Conservation (phyloP, 2,797 vertebrate species). For the Sphaeramia orbicularis region DNA sequence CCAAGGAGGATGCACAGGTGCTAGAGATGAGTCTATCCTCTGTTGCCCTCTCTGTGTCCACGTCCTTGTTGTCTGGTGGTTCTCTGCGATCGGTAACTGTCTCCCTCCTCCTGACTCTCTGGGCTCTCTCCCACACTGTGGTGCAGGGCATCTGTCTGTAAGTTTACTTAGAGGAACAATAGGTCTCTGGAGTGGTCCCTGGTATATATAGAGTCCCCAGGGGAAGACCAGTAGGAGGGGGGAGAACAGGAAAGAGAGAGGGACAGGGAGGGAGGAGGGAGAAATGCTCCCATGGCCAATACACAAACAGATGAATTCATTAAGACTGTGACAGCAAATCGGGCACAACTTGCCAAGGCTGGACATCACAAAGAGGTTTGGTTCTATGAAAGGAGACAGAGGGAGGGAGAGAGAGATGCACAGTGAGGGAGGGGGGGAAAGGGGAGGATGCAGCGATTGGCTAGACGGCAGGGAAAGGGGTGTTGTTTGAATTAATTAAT, state of each 20-base stretch:
- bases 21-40: slow-evolving; percentile 38
- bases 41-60: slow-evolving; percentile 26
- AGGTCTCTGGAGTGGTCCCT: slow-evolving; percentile 75
- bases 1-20: slow-evolving; percentile 40
- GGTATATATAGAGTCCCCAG: slow-evolving; percentile 90
- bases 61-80: slow-evolving; percentile 47
- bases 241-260: slow-evolving; percentile 66
- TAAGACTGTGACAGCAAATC: slow-evolving; percentile 90
- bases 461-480: slow-evolving; percentile 69
- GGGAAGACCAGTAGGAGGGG: slow-evolving; percentile 73
- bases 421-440: slow-evolving; percentile 52
- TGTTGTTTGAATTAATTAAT: slow-evolving; percentile 85
- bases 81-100: slow-evolving; percentile 50
- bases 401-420: slow-evolving; percentile 67
- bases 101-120: slow-evolving; percentile 72
- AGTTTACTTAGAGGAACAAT: slow-evolving; percentile 85
- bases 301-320: slow-evolving; percentile 93
- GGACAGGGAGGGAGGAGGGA: slow-evolving; percentile 73
- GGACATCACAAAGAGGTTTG: slow-evolving; percentile 86
- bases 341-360: slow-evolving; percentile 87
- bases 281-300: slow-evolving; percentile 87
- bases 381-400: slow-evolving; percentile 82
- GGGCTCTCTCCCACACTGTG: slow-evolving; percentile 72
- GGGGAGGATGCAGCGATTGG: slow-evolving; percentile 63
- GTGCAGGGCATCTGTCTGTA: slow-evolving; percentile 84